phyloP scores from a whole-genome alignment of 92 coral and sea anemone genomes.

The Porites lobata region DNA sequence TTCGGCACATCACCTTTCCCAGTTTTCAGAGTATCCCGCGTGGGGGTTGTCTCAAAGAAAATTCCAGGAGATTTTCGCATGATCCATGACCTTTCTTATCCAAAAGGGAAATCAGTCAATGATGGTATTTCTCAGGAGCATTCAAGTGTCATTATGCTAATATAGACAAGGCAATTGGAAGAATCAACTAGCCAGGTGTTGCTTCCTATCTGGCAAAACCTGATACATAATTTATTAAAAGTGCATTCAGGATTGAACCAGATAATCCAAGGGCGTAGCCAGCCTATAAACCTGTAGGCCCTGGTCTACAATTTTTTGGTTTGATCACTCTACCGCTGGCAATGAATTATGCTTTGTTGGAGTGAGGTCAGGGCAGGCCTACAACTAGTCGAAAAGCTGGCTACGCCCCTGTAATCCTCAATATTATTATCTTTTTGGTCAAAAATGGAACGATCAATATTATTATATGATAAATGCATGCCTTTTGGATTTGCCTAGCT shows the following conservation, averaged over 20 bases:
- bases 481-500: slow-evolving; percentile 64
- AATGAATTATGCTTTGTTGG: no score
- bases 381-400: no score
- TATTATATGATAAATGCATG: slow-evolving; percentile 53
- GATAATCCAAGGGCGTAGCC: slow-evolving; percentile 1
- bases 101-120: slow-evolving; percentile 49
- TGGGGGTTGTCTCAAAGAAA: no score
- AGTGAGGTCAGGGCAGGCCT: no score
- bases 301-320: no score
- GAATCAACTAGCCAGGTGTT: slow-evolving; percentile 26
- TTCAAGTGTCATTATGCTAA: slow-evolving; percentile 44
- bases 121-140: slow-evolving; percentile 31
- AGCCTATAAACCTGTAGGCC: no score
- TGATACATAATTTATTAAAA: slow-evolving; percentile 25
- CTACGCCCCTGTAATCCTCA: neutral
- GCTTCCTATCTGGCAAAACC: slow-evolving; percentile 50
- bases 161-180: slow-evolving; percentile 31
- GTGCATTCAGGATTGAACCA: slow-evolving; percentile 44
- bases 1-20: neutral
- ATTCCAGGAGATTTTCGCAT: neutral
- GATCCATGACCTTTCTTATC: slow-evolving; percentile 51
- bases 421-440: slow-evolving; percentile 39
- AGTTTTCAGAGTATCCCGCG: neutral
- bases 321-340: no score
- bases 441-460: slow-evolving; percentile 33